These are phyloP conservation scores for Drosophila mercatorum DNA, from an alignment of 2,888 invertebrate genomes.

Conservation along the genomic window DNA sequence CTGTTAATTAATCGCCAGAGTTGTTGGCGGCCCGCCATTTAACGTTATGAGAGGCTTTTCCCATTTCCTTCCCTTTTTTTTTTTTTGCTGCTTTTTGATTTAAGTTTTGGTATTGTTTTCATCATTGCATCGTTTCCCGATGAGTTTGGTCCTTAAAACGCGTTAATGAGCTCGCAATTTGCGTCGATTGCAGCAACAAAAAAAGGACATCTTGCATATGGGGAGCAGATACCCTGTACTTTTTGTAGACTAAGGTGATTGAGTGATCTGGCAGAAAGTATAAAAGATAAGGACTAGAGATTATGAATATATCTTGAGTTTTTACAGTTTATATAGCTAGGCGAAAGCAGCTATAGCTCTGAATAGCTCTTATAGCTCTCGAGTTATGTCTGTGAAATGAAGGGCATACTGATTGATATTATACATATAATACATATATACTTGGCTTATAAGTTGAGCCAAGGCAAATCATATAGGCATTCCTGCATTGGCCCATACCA, in stretches of 20 bases:
- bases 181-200: conserved; percentile 17
- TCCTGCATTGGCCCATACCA: not conserved
- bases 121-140: conserved; percentile 21
- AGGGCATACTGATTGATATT: not conserved
- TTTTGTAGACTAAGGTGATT: too few species aligned
- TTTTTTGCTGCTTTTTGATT: not conserved
- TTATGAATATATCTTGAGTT: too few species aligned
- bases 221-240: not conserved
- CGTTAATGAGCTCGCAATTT: conserved; percentile 54
- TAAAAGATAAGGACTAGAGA: too few species aligned
- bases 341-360: too few species aligned
- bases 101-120: conserved; percentile 37
- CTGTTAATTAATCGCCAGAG: conserved; percentile 73
- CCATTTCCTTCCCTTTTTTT: not conserved
- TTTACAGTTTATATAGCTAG: too few species aligned
- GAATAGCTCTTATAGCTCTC: not conserved
- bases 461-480: not conserved
- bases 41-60: conserved; percentile 34
- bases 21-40: conserved; percentile 47
- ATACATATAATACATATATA: not conserved
- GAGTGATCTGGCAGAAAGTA: too few species aligned
- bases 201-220: not conserved
- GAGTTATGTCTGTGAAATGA: not conserved
- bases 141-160: conserved; percentile 43
- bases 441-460: not conserved